Base-by-base conservation (phyloP, 2,113 vertebrate genomes). In the Arenaria interpres region DNA sequence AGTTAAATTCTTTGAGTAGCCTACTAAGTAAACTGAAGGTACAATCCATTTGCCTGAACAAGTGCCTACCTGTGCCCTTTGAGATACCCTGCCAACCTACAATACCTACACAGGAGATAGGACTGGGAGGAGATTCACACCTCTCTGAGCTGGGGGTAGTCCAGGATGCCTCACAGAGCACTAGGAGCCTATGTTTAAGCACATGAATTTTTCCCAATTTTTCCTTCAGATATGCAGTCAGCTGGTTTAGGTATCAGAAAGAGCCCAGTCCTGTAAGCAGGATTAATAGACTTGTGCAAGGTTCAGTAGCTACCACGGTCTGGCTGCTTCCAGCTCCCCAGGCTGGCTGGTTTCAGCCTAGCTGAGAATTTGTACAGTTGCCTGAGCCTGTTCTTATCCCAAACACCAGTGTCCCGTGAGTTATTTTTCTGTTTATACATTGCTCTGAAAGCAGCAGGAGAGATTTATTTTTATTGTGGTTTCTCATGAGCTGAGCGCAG, bases 71-170 rank as follows among this genome's bases (percentile, higher is more conserved):
- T 75, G 60, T 77, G 67, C 32, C 72, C 48, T 90, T 53, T 21
- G 53, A 66, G 63, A 46, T 48, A 67, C 30, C 7, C 39, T 79
- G 45, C 69, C 54, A 16, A 37, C 39, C 80, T 32, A 32, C 0
- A 0, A 17, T 20, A 71, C 19, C 13, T 77, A 82, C 12, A 2
- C 7, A n/a, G 37, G 4, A 24, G 41, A 2, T 7, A 17, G 62
- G 28, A 68, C 16, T 3, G 57, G 28, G 27, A 83, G 57, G 18
- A n/a, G n/a, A 39, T 39, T 75, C 0, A 0, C 15, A 59, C 11
- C 37, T 56, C 24, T 76, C 43, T 19, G 77, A 63, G 27, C 69
- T 71, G 77, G 27, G 16, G 32, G 30, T 27, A 39, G 33, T 68
- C 24, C 35, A 35, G 21, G 43, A 32, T 13, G 2, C 35, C 53